A percentile compares a stretch with the other conserved stretches of the same genome.
Conservation (phyloP, 2,888 invertebrate species). For the Camponotus fellah region DNA sequence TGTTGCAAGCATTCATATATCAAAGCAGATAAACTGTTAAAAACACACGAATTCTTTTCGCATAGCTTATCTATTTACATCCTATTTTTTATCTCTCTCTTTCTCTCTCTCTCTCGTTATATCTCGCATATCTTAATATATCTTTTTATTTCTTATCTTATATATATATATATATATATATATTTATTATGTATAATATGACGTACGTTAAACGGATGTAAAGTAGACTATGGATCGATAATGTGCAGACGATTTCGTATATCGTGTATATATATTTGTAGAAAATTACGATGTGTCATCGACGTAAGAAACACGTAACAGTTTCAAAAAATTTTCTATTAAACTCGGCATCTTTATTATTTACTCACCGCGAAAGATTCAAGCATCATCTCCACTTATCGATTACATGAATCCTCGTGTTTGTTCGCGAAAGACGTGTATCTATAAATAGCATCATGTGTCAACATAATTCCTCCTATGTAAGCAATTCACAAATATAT, state of each 20-base stretch:
- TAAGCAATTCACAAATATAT: conserved; percentile 12
- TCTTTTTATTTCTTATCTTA: background rate
- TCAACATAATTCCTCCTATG: conserved; percentile 16
- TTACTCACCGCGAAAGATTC: conserved; percentile 1
- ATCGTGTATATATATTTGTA: background rate
- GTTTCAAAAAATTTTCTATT: background rate
- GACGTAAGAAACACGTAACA: background rate
- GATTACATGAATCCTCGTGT: background rate
- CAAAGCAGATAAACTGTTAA: background rate
- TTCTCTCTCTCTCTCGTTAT: background rate
- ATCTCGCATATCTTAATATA: background rate
- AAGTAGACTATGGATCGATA: background rate
- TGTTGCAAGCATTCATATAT: background rate
- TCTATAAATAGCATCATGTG: conserved; percentile 43
- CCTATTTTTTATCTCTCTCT: background rate
- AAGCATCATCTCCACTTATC: conserved; percentile 17
- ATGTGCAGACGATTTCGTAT: background rate
- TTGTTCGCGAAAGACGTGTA: background rate
- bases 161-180: too few species aligned
- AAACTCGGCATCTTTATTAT: background rate
- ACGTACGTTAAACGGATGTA: background rate
- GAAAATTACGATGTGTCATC: background rate
- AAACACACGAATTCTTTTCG: background rate
- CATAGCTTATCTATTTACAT: conserved; percentile 7
- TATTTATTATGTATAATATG: background rate